Base-by-base conservation (phyloP, 1,140 invertebrate species). In the Agraylea sexmaculata region DNA sequence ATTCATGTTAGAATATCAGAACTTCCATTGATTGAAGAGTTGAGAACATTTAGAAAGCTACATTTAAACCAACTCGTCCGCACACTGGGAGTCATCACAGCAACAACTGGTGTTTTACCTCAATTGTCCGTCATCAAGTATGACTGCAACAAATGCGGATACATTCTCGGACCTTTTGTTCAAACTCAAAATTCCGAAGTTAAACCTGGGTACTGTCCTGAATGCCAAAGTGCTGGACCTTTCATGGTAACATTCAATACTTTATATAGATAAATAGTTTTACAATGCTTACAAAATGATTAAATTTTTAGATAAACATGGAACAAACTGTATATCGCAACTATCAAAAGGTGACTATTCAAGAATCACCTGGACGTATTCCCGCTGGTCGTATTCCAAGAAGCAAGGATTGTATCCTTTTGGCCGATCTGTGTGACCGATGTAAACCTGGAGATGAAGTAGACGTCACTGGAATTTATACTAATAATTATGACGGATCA, bases 381-480 rank as follows among this genome's bases (percentile, higher is more conserved):
- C 87, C 92, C 1, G 90, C 95, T 20, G 96, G 96, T 15, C 74
- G 96, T 37, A 83, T 99, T 32, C 95, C 96, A 0, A 72, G 96
- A n/a, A 95, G 92, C 20, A 99, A 99, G 66, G 95, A 99, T 60
- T 87, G 87, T 33, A 91, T 99, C 50, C 62, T 99, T 30, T 55
- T 97, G 2, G 87, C 90, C 0, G 96, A 99, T 69, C 67, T 99
- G 0, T 97, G 93, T 51, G 94, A 99, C 65, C 71, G 83, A 4
- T 96, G 91, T 56, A 97, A 97, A 62, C 96, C 96, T 1, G 96
- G 96, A 1, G 96, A 99, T 66, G 95, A 99, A 68, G 80, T 99
- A 42, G 94, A 91, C 59, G 69, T 90, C 3, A 89, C 85, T 3
- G 94, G 91, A 7, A 84, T 97, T 33, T 99, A 99, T 56, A 92